Conservation (phyloP, 2,797 vertebrate genomes). For the Ctenopoma multispine region DNA sequence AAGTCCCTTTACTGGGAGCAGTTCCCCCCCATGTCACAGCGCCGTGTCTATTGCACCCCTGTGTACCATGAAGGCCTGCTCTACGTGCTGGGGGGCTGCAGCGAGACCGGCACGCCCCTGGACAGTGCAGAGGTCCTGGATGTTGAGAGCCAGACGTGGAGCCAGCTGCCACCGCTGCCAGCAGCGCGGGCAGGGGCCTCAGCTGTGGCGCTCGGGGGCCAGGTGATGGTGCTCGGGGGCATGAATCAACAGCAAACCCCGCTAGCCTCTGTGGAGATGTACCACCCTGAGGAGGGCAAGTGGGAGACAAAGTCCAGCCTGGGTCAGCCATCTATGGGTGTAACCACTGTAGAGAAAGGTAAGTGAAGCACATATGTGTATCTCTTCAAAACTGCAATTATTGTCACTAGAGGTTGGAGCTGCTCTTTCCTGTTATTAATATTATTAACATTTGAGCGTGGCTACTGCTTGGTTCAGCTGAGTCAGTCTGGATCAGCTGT, state of each 20-base stretch:
- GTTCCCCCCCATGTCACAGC: constrained; percentile 92
- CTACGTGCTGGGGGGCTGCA: constrained; percentile 96
- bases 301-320: constrained; percentile 93
- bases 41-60: constrained; percentile 94
- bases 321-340: constrained; percentile 96
- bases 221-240: constrained; percentile 93
- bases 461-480: no score
- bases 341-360: constrained; percentile 94
- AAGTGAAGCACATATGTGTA: constrained; percentile 34
- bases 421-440: not conserved
- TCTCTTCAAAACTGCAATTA: not conserved
- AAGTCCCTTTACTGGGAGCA: constrained; percentile 91
- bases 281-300: constrained; percentile 92
- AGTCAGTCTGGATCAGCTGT: no score
- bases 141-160: constrained; percentile 90
- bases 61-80: constrained; percentile 88
- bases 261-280: constrained; percentile 92
- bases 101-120: constrained; percentile 88
- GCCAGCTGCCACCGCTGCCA: constrained; percentile 87
- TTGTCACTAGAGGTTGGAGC: not conserved
- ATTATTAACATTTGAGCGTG: no score
- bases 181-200: constrained; percentile 91
- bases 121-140: constrained; percentile 91
- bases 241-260: constrained; percentile 94
- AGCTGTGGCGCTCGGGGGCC: constrained; percentile 87